Percentiles rank a stretch among this genome's conserved stretches.
phyloP scores from a whole-genome alignment of 2,888 invertebrate genomes.

The Ligdia adustata region DNA sequence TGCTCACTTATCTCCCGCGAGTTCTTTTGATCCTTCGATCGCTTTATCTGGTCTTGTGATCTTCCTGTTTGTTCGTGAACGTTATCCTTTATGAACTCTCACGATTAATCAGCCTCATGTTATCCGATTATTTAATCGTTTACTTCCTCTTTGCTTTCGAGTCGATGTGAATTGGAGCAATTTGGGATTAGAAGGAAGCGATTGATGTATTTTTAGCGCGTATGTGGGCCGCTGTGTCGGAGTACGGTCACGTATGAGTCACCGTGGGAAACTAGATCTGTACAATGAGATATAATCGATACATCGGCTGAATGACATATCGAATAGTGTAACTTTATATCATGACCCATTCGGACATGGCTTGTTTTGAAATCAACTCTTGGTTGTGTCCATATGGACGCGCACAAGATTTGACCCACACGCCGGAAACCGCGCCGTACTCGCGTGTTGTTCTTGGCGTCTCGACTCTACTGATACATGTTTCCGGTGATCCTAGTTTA shows the following conservation, averaged over 20 bases:
- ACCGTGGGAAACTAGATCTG: slow-evolving; percentile 55
- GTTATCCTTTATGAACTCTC: slow-evolving; percentile 26
- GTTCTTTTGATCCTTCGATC: slow-evolving; percentile 19
- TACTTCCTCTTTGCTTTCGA: slow-evolving; percentile 29
- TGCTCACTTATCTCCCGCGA: slow-evolving; percentile 26
- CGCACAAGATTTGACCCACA: slow-evolving; percentile 28
- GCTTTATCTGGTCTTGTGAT: slow-evolving; percentile 26
- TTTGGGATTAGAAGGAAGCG: slow-evolving; percentile 33
- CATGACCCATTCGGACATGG: slow-evolving; percentile 48
- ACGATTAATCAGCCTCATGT: slow-evolving; percentile 25
- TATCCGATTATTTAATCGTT: slow-evolving; percentile 33
- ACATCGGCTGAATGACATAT: slow-evolving; percentile 55
- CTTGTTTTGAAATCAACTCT: slow-evolving; percentile 50
- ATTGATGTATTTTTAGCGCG: slow-evolving; percentile 32
- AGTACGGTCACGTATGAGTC: slow-evolving; percentile 43
- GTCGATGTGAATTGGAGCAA: slow-evolving; percentile 31
- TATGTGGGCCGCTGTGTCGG: slow-evolving; percentile 30
- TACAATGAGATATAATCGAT: slow-evolving; percentile 52
- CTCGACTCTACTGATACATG: slow-evolving; percentile 52
- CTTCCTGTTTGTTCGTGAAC: slow-evolving; percentile 28
- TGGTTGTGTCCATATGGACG: slow-evolving; percentile 22
- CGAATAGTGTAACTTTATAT: slow-evolving; percentile 54
- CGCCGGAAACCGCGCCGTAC: slow-evolving; percentile 56
- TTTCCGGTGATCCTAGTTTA: slow-evolving; percentile 48
- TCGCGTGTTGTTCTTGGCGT: slow-evolving; percentile 48